phyloP scores from a whole-genome alignment of 2,797 vertebrate species.

The Sebastes miniatus region DNA sequence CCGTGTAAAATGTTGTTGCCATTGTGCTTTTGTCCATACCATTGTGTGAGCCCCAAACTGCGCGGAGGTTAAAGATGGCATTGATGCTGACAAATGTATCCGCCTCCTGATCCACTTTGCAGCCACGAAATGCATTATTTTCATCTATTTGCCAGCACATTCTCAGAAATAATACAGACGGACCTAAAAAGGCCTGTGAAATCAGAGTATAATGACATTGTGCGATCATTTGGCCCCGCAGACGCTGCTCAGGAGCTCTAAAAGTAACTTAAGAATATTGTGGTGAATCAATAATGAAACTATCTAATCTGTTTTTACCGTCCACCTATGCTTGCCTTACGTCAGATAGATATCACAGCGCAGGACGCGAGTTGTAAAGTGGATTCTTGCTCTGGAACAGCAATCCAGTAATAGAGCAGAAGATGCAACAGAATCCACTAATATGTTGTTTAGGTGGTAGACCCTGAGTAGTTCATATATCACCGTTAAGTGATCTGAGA shows the following conservation, averaged over 20 bases:
- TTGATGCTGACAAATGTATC: constrained; percentile 9
- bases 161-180: constrained; percentile 65
- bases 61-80: neutral
- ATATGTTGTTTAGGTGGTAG: constrained; percentile 79
- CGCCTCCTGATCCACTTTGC: constrained; percentile 18
- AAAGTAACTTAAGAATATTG: constrained; percentile 84
- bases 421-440: constrained; percentile 73
- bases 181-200: constrained; percentile 65
- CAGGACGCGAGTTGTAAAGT: constrained; percentile 65
- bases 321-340: constrained; percentile 79
- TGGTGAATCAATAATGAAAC: constrained; percentile 86
- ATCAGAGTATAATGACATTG: constrained; percentile 75
- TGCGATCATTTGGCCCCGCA: constrained; percentile 65
- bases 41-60: neutral
- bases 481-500: constrained; percentile 77
- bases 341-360: constrained; percentile 74
- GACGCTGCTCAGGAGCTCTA: constrained; percentile 65
- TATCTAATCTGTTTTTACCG: constrained; percentile 80
- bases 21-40: neutral
- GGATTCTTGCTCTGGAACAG: constrained; percentile 62
- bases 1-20: neutral
- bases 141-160: constrained; percentile 43
- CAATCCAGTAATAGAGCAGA: constrained; percentile 64
- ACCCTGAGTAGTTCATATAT: constrained; percentile 80
- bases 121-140: constrained; percentile 51